A percentile compares a stretch with the other conserved stretches of the same genome.
phyloP scores from a whole-genome alignment of 2,113 vertebrate genomes.

The Pomatostomus ruficeps region DNA sequence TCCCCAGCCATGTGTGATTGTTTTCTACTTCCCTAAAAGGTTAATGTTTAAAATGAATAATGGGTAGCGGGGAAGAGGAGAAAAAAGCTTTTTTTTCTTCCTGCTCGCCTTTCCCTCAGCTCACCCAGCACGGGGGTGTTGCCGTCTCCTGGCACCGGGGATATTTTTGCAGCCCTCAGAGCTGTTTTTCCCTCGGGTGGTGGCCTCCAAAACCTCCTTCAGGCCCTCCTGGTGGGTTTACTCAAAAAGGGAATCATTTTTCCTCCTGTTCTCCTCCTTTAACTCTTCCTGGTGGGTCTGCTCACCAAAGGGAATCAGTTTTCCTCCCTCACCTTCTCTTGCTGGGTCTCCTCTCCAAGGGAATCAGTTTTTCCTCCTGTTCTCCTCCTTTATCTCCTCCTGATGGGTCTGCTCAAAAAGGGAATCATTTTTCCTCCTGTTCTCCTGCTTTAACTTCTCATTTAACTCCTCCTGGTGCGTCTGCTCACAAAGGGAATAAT shows the following conservation, averaged over 20 bases:
- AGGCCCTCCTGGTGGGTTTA: not conserved
- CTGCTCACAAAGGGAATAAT: no score
- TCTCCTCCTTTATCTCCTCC: not conserved
- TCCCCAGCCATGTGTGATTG: not conserved
- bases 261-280: not conserved
- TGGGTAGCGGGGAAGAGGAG: not conserved
- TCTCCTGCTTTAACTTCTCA: no score
- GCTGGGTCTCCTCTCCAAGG: no score
- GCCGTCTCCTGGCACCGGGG: not conserved
- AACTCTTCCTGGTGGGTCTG: not conserved
- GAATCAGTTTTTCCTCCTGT: no score
- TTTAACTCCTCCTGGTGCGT: no score
- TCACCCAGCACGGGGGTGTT: not conserved
- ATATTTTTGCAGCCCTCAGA: not conserved
- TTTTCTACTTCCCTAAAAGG: conserved; percentile 52
- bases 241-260: not conserved
- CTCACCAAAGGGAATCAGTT: not conserved
- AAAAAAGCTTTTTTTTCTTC: not conserved
- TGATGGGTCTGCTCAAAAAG: not conserved
- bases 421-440: no score
- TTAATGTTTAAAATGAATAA: conserved; percentile 45
- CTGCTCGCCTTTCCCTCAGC: not conserved
- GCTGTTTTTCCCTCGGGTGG: not conserved
- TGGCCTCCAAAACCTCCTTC: not conserved
- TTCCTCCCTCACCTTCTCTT: not conserved